Conservation (phyloP, 2,113 vertebrate species). For the Menidia beryllina region DNA sequence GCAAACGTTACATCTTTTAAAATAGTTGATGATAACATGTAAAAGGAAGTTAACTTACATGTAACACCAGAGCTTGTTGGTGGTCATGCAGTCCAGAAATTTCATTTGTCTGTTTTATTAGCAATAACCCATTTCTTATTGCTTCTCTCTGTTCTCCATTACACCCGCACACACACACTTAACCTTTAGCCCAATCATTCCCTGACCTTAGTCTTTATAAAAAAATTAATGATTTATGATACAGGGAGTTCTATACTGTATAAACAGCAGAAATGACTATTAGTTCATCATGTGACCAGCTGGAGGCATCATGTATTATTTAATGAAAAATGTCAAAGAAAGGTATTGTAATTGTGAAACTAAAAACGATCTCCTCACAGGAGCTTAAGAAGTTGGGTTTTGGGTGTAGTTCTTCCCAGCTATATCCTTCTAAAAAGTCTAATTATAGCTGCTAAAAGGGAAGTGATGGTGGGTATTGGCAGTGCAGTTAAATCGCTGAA, state of each 20-base stretch:
- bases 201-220: too few relatives aligned
- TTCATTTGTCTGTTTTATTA: too few relatives aligned
- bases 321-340: constrained; percentile 29
- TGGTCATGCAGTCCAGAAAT: not conserved
- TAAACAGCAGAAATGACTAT: not conserved
- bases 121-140: too few relatives aligned
- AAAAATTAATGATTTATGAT: too few relatives aligned
- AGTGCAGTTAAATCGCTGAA: constrained; percentile 64
- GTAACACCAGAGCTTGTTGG: not conserved
- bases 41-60: not conserved
- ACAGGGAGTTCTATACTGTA: too few relatives aligned
- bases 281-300: not conserved
- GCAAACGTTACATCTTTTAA: too few relatives aligned
- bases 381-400: constrained; percentile 35
- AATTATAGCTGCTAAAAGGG: constrained; percentile 61
- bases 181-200: too few relatives aligned
- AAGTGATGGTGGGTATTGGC: constrained; percentile 58
- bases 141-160: too few relatives aligned
- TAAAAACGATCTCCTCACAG: constrained; percentile 35
- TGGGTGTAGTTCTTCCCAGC: constrained; percentile 50
- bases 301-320: constrained; percentile 6
- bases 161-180: too few relatives aligned
- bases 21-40: not conserved
- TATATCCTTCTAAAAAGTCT: constrained; percentile 50
- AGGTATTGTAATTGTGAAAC: constrained; percentile 18